A percentile compares a stretch with the other conserved stretches of the same genome.
Conservation (phyloP, 2,113 vertebrate genomes). For the Centrocercus urophasianus region DNA sequence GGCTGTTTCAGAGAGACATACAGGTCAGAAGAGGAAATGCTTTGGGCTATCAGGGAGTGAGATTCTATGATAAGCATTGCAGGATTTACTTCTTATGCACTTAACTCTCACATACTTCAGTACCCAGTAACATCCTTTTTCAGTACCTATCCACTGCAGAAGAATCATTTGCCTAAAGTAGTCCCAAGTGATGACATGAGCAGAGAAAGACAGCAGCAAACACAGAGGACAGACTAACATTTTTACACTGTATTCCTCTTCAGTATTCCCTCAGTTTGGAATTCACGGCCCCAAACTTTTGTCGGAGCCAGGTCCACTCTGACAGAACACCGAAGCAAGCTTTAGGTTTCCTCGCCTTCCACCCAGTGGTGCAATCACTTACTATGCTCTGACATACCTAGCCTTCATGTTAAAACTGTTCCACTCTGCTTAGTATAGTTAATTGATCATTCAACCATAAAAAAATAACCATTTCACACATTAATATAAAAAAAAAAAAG, state of each 20-base stretch:
- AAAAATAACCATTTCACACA: too few relatives aligned
- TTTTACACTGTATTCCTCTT: neutral
- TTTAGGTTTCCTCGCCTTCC: neutral
- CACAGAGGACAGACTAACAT: rapidly evolving
- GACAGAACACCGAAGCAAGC: neutral
- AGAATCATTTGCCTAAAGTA: neutral
- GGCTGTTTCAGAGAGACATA: neutral
- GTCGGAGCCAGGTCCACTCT: neutral
- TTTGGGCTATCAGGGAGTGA: neutral
- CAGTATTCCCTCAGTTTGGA: neutral
- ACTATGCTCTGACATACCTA: neutral
- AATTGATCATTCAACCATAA: neutral
- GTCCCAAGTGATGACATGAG: neutral
- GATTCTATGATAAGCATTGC: neutral
- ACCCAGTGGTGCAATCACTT: too few relatives aligned
- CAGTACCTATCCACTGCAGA: neutral
- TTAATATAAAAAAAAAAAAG: neutral
- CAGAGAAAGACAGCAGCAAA: neutral
- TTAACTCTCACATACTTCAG: neutral
- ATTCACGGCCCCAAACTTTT: neutral
- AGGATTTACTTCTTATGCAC: neutral
- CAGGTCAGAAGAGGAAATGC: neutral
- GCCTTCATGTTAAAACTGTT: neutral
- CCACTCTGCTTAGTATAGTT: neutral
- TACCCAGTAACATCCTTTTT: neutral